These are phyloP conservation scores for Anguilla marmorata DNA, from an alignment of 2,797 vertebrate genomes.

Conservation along the genomic window DNA sequence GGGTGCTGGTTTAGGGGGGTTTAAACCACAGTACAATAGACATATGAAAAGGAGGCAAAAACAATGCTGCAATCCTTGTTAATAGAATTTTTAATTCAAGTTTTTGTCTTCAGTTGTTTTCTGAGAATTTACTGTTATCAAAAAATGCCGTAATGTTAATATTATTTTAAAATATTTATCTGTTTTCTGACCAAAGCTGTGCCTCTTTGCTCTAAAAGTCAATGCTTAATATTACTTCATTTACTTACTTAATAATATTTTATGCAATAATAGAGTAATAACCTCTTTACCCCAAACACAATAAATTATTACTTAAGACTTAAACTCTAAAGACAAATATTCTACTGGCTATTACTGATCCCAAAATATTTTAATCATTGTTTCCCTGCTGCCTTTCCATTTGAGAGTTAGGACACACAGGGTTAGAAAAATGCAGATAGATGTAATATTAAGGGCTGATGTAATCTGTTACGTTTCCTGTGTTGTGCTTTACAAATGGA, in stretches of 20 bases:
- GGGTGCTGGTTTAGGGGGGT: too few relatives aligned
- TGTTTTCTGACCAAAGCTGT: too few relatives aligned
- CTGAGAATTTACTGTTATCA: not conserved
- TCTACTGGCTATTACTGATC: not conserved
- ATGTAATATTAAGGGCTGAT: not conserved
- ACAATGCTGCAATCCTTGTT: not conserved
- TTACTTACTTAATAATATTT: too few relatives aligned
- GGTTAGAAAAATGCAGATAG: not conserved
- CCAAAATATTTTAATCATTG: not conserved
- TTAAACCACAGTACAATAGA: not conserved
- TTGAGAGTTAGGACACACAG: not conserved
- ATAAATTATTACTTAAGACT: too few relatives aligned
- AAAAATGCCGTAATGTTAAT: not conserved
- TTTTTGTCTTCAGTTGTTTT: not conserved
- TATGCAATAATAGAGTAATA: too few relatives aligned
- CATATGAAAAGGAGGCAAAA: not conserved
- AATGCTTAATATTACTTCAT: too few relatives aligned
- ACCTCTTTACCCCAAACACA: too few relatives aligned
- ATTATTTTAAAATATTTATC: not conserved
- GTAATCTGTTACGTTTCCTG: slow-evolving; percentile 62
- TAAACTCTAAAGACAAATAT: not conserved
- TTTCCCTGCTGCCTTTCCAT: not conserved
- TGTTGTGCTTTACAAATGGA: slow-evolving; percentile 47
- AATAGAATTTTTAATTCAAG: not conserved
- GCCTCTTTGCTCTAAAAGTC: too few relatives aligned